These are phyloP conservation scores for Troides aeacus DNA, from an alignment of 2,888 invertebrate genomes.

Conservation along the genomic window DNA sequence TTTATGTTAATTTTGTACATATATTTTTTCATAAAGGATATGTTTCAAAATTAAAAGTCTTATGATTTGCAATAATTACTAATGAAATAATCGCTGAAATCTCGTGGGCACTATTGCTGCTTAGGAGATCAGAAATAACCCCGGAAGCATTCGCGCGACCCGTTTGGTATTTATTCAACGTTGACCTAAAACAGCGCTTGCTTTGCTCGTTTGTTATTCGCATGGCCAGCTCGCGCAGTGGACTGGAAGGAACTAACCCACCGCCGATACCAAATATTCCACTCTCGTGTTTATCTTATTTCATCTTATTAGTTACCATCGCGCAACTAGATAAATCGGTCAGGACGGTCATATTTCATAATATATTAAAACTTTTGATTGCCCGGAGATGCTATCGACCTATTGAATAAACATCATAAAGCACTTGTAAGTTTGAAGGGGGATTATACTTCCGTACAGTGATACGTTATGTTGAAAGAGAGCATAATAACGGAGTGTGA, in stretches of 20 bases:
- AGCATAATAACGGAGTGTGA: conserved; percentile 69
- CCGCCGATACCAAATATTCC: conserved; percentile 28
- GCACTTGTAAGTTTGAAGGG: conserved; percentile 22
- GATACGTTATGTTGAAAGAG: conserved; percentile 60
- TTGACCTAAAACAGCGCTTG: conserved; percentile 79
- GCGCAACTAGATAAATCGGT: conserved; percentile 9
- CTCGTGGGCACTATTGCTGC: conserved; percentile 59
- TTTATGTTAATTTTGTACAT: too few species aligned
- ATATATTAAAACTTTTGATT: conserved; percentile 2
- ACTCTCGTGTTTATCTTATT: conserved; percentile 1
- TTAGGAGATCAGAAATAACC: conserved; percentile 76
- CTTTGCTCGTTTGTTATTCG: conserved; percentile 78
- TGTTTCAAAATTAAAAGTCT: too few species aligned
- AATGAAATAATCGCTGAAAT: conserved; percentile 56
- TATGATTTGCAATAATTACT: conserved; percentile 17
- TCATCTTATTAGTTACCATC: conserved; percentile 16
- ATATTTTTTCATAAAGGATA: too few species aligned
- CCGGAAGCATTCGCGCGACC: conserved; percentile 78
- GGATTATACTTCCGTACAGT: conserved; percentile 46
- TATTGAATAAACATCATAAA: conserved; percentile 18
- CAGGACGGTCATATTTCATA: conserved; percentile 15
- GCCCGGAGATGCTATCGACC: neutral
- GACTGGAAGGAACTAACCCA: conserved; percentile 50
- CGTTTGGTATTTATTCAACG: conserved; percentile 80
- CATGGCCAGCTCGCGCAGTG: conserved; percentile 38